Base-by-base conservation (phyloP, 1,140 invertebrate genomes). In the Branchinecta lynchi region DNA sequence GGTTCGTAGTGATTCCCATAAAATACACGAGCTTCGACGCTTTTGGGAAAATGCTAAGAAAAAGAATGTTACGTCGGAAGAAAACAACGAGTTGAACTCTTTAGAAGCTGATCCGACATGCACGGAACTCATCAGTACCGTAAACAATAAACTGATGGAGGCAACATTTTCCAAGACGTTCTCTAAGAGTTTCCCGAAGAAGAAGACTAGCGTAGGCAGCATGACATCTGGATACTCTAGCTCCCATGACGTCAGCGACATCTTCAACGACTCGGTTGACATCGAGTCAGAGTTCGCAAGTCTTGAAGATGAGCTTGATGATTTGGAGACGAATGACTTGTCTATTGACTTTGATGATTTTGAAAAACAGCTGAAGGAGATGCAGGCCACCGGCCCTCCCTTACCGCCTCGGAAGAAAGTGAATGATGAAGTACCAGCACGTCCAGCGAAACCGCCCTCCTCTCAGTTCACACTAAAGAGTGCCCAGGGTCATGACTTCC, bases 1-100 rank as follows among this genome's bases (percentile, higher is more conserved):
- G 12, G 51, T 60, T 60, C 12, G 17, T 15, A 60, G 51, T 6
- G 51, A 60, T 20, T 60, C 51, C 12, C 6, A 15, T 60, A 60
- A 60, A 60, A 20, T 60, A 1, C 51, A 60, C 17, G 51, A 60
- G 17, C 51, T 60, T 12, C 12, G 17, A 2, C 51, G 51, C 12
- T 60, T 60, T 60, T 60, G 51, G 51, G 51, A 60, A 60, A 60
- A 60, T 60, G 51, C 51, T 12, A 60, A 60, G 17, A 60, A 60
- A 20, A 12, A 60, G 1, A 60, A 60, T 60, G 12, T 60, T 15
- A 20, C 17, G 6, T 15, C 12, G 3, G 17, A 60, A 15, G 51
- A 60, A 60, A 60, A 60, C 51, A 20, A 6, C 17, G 51, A 60
- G 17, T 12, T 60, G 12, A 3, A 20, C 17, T 60, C 51, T 60